A percentile compares a stretch with the other conserved stretches of the same genome.
Evolutionary conservation across 2,113 vertebrate genomes (phyloP).

Genomic region (Phalacrocorax pelagicus): DNA sequence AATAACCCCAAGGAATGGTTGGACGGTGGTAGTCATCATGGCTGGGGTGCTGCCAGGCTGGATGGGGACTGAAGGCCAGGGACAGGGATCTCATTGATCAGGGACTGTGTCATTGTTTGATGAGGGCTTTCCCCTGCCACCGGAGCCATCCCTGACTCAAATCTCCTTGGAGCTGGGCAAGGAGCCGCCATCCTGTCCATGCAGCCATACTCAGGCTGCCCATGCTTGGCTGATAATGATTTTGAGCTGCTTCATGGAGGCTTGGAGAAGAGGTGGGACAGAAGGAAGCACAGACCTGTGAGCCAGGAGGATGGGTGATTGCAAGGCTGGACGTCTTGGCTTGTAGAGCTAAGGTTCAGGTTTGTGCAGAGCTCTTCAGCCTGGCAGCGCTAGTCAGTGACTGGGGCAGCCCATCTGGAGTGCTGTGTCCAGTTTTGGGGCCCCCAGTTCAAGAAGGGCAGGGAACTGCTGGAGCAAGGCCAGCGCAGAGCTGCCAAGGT

Average conservation of each 20-base stretch:
- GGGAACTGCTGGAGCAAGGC: no score
- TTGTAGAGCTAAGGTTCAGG: neutral
- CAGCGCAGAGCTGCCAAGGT: no score
- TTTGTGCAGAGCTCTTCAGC: neutral
- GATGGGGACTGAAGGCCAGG: neutral
- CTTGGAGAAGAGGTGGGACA: neutral
- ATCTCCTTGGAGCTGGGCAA: neutral
- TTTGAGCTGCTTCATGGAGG: neutral
- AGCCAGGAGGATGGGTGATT: neutral
- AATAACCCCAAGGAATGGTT: neutral
- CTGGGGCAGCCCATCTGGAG: neutral
- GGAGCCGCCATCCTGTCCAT: neutral
- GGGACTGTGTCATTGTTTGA: neutral
- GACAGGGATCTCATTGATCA: accelerated
- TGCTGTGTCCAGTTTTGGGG: no score
- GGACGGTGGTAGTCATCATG: neutral
- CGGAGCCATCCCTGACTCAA: neutral
- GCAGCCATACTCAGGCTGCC: neutral
- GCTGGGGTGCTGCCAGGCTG: neutral
- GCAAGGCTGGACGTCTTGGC: neutral
- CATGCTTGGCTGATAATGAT: neutral
- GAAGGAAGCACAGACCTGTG: neutral
- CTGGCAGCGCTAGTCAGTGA: neutral
- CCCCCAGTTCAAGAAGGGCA: no score
- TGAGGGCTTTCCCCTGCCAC: neutral